Evolutionary conservation across 2,113 vertebrate species (phyloP).

Genomic region (Conger conger): DNA sequence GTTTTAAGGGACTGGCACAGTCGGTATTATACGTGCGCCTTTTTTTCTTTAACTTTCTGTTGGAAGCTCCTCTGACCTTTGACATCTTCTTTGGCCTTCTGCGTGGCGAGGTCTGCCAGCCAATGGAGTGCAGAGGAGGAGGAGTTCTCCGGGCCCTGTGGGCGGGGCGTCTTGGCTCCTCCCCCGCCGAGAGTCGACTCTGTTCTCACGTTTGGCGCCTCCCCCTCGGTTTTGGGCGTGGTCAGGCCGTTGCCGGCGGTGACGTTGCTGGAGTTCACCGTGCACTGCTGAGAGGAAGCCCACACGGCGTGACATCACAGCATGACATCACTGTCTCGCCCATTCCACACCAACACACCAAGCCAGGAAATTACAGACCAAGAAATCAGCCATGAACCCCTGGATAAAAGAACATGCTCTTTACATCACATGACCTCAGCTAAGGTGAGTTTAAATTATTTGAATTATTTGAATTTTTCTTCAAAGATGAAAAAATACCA

Average conservation of each 20-base stretch:
- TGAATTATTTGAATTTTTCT: too few relatives aligned
- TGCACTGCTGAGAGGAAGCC: constrained; percentile 30
- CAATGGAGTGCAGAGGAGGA: constrained; percentile 93
- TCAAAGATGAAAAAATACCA: too few relatives aligned
- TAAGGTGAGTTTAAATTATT: too few relatives aligned
- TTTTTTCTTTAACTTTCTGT: background rate
- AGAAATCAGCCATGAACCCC: too few relatives aligned
- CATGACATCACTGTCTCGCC: too few relatives aligned
- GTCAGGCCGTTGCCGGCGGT: constrained; percentile 38
- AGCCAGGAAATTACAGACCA: too few relatives aligned
- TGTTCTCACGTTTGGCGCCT: constrained; percentile 45
- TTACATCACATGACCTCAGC: too few relatives aligned
- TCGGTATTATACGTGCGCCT: background rate
- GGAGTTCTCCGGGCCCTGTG: constrained; percentile 75
- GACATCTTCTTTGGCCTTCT: constrained; percentile 96
- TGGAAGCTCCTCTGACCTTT: constrained; percentile 78
- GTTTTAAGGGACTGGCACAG: too few relatives aligned
- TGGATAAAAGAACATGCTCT: too few relatives aligned
- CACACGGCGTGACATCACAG: background rate
- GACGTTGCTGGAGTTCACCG: constrained; percentile 32
- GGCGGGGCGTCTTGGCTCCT: constrained; percentile 72
- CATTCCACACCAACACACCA: too few relatives aligned
- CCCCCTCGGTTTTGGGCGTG: constrained; percentile 36
- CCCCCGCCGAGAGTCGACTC: constrained; percentile 57
- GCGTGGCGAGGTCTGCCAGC: constrained; percentile 94